Evolutionary conservation across 2,113 vertebrate genomes (phyloP).

Genomic region (Indicator indicator): DNA sequence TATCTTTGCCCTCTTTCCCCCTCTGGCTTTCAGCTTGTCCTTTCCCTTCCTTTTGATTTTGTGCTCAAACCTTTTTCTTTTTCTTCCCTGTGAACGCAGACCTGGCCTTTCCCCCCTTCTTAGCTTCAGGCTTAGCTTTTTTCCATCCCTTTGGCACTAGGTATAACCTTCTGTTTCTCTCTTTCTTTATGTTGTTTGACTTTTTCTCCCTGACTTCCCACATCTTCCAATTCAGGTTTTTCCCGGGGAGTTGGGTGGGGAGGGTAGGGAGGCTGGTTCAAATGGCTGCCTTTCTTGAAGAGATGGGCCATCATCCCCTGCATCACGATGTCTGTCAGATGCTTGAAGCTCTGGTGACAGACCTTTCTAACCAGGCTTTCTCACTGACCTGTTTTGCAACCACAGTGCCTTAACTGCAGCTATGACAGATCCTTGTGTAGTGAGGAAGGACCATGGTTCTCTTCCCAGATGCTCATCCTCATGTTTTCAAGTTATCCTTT

Average conservation of each 20-base stretch:
- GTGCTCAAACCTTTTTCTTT: constrained; percentile 7
- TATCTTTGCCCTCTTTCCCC: constrained; percentile 19
- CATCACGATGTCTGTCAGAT: neutral
- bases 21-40: constrained; percentile 26
- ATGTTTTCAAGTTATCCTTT: neutral
- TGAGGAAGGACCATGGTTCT: rapidly evolving
- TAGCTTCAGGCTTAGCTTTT: constrained; percentile 21
- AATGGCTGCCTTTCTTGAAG: neutral
- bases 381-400: neutral
- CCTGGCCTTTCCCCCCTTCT: constrained; percentile 22
- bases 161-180: neutral
- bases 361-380: neutral
- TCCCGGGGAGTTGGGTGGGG: neutral
- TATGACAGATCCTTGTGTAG: rapidly evolving
- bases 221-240: constrained; percentile 4
- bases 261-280: neutral
- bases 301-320: neutral
- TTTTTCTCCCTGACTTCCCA: constrained; percentile 9
- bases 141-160: constrained; percentile 29
- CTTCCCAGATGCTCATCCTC: neutral
- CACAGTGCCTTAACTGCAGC: neutral
- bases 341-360: neutral
- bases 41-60: constrained; percentile 40
- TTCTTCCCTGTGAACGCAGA: neutral
- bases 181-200: constrained; percentile 3